Evolutionary conservation across 2,113 vertebrate genomes (phyloP), one percentile per base, ranked within the genome.

Genomic region (Hipposideros armiger): DNA sequence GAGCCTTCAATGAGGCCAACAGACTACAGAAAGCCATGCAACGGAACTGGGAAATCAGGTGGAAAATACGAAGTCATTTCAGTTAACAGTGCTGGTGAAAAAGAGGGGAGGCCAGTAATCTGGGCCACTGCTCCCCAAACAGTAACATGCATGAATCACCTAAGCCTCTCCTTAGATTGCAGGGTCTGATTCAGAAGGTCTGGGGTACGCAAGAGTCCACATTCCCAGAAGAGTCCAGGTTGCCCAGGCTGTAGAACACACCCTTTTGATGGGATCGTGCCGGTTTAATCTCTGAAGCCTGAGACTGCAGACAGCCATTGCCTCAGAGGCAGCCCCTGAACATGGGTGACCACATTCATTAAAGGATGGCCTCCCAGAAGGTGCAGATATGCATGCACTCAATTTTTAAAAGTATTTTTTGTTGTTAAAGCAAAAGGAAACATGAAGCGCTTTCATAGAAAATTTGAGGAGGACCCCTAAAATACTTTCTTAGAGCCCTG

Each of bases 111-210:
- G 24, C 77, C 45, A 24, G 42, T 19, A 3, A 45, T 15, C 24
- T 17, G 42, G n/a, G 72, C 47, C 54, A 1, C 60, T 11, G 70
- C 47, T 74, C 14, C 14, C 7, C 62, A 67, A 32, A 8, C 20
- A 1, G 13, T 16, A 9, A 14, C 4, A 9, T 8, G 17, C 11
- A 0, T 7, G 2, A 20, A 2, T 30, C n/a, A 20, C 45, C 47
- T 8, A 50, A 54, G 82, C 3, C 4, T n/a, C n/a, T 47, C 62
- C n/a, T n/a, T 20, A 36, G 32, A 32, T 40, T 32, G 40, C 91
- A 77, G 74, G 15, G 20, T 85, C 77, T 17, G 72, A 13, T 50
- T 73, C 50, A 22, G 26, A 42, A 42, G 77, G 22, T 30, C 81
- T 3, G 20, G 15, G 74, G 6, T 2, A 16, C 73, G 83, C 3